phyloP scores from a whole-genome alignment of 2,797 vertebrate genomes.

The Euthynnus affinis region DNA sequence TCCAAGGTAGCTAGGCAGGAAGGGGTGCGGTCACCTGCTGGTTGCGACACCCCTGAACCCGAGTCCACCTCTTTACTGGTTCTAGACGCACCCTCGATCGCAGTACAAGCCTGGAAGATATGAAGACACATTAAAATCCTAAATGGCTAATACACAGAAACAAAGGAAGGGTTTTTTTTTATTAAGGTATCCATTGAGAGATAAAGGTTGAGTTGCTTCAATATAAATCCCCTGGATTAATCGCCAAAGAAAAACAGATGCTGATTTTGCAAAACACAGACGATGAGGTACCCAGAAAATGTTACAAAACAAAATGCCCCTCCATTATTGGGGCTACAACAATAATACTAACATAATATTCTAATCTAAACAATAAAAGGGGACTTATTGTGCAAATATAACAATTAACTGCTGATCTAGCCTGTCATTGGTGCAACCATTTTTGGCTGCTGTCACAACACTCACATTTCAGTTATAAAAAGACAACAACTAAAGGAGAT shows the following conservation, averaged over 20 bases:
- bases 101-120: constrained; percentile 82
- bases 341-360: constrained; percentile 13
- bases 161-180: neutral
- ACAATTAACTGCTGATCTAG: constrained; percentile 71
- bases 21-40: constrained; percentile 71
- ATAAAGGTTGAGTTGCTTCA: constrained; percentile 8
- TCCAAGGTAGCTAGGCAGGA: constrained; percentile 75
- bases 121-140: constrained; percentile 28
- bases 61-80: constrained; percentile 69
- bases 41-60: constrained; percentile 57
- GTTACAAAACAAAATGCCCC: neutral
- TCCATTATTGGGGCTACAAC: neutral
- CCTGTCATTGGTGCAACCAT: constrained; percentile 60
- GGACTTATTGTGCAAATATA: constrained; percentile 56
- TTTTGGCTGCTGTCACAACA: constrained; percentile 78
- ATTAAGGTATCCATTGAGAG: neutral
- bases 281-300: neutral
- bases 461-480: constrained; percentile 76
- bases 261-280: neutral
- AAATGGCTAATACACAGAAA: neutral
- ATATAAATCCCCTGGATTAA: neutral
- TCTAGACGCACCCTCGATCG: constrained; percentile 70
- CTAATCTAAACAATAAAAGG: constrained; percentile 30
- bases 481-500: constrained; percentile 75
- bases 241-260: neutral